Conservation (phyloP, 2,888 invertebrate genomes). For the Dicyrtomina minuta region DNA sequence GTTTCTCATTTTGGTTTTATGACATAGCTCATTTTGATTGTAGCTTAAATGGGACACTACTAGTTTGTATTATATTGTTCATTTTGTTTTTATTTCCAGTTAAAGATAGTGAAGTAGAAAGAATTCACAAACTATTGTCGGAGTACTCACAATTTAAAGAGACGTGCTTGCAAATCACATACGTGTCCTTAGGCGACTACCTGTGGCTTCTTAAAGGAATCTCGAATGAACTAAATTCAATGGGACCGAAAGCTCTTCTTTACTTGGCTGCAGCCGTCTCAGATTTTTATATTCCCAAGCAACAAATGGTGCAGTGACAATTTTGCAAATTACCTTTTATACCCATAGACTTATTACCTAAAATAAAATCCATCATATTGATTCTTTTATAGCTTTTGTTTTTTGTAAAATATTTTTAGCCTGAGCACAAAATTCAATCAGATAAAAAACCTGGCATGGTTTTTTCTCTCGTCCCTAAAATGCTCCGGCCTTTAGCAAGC, state of each 20-base stretch:
- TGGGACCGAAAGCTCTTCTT: slow-evolving; percentile 72
- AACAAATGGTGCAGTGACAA: slow-evolving; percentile 89
- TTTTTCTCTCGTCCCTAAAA: too few species aligned
- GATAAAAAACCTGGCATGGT: too few species aligned
- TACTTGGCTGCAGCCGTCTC: slow-evolving; percentile 98
- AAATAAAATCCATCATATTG: too few species aligned
- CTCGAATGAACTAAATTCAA: slow-evolving; percentile 71
- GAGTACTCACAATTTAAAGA: slow-evolving; percentile 38
- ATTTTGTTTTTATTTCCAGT: slow-evolving; percentile 30
- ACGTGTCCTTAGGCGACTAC: slow-evolving; percentile 78
- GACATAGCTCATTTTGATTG: too few species aligned
- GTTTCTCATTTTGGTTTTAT: too few species aligned
- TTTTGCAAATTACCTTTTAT: too few species aligned
- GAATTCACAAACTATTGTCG: slow-evolving; percentile 31
- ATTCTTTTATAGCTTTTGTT: too few species aligned
- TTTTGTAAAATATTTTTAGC: too few species aligned
- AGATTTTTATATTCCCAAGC: slow-evolving; percentile 94
- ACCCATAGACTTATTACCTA: too few species aligned
- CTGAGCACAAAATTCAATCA: too few species aligned
- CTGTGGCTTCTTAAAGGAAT: slow-evolving; percentile 84
- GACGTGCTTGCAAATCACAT: slow-evolving; percentile 40
- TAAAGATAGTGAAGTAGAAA: slow-evolving; percentile 31
- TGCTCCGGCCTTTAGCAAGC: too few species aligned
- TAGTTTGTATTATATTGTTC: neutral
- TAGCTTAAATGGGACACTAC: too few species aligned